Percentiles rank a stretch among this genome's conserved stretches.
Evolutionary conservation across 2,797 vertebrate genomes (phyloP).

Genomic region (Pangasius larnaudii): DNA sequence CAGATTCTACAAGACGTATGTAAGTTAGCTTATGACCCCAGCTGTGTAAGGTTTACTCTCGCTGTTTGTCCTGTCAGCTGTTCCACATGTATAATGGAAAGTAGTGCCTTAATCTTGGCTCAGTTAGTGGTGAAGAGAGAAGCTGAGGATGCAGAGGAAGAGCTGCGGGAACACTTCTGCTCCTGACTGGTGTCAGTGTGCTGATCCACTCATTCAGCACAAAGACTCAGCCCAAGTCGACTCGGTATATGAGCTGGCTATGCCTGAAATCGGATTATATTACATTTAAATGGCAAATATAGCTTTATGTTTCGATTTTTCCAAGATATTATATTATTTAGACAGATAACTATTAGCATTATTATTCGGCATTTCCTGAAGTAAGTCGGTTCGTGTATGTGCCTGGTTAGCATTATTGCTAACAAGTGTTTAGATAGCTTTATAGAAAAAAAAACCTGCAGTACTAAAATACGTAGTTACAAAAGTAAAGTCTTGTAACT

Average conservation of each 20-base stretch:
- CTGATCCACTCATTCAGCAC: no score
- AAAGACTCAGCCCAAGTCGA: neutral
- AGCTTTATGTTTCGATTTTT: no score
- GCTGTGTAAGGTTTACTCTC: neutral
- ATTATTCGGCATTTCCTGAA: neutral
- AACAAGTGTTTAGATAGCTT: neutral
- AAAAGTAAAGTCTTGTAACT: no score
- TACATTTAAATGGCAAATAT: no score
- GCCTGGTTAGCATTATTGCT: neutral
- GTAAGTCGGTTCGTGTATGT: no score
- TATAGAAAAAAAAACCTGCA: no score
- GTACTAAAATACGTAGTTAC: no score
- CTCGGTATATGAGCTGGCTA: neutral
- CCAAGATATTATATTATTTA: neutral
- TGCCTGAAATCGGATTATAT: neutral
- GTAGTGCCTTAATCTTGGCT: neutral
- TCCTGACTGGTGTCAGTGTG: no score
- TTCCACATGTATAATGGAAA: neutral
- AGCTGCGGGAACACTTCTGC: no score
- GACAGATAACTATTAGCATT: no score
- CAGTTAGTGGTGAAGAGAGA: neutral
- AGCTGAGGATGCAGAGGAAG: neutral
- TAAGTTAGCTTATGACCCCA: no score
- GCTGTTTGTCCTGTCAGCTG: neutral
- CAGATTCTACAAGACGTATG: no score